Conservation (phyloP, 2,797 vertebrate genomes). For the Halcyon badia region DNA sequence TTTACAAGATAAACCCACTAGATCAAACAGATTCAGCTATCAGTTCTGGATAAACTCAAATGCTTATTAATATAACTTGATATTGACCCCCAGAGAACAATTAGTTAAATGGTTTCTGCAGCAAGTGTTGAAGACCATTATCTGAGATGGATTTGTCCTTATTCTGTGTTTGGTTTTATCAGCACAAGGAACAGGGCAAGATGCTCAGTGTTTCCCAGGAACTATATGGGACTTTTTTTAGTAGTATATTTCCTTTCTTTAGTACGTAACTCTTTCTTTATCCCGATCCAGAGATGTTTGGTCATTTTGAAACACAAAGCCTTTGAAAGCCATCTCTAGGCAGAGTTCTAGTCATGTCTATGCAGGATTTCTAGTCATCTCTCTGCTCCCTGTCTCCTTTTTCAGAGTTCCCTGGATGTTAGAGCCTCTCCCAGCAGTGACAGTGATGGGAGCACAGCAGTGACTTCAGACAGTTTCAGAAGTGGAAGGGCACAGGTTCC, state of each 20-base stretch:
- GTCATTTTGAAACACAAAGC: not conserved
- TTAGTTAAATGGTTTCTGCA: not conserved
- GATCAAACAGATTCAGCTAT: not conserved
- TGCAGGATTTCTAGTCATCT: not conserved
- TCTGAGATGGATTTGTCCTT: not conserved
- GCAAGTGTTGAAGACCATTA: not conserved
- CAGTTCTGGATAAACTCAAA: not conserved
- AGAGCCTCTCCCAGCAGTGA: not conserved
- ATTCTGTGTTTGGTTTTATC: not conserved
- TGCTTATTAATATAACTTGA: not conserved
- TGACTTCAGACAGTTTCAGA: not conserved
- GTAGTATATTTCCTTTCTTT: not conserved
- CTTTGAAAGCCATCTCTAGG: not conserved
- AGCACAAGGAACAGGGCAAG: not conserved
- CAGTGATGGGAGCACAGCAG: not conserved
- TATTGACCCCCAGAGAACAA: slow-evolving; percentile 5
- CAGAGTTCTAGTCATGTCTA: not conserved
- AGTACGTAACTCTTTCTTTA: not conserved
- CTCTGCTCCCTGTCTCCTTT: not conserved
- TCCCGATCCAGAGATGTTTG: not conserved
- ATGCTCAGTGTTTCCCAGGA: not conserved
- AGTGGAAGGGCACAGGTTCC: not conserved
- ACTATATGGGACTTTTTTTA: not conserved
- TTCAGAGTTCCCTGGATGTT: not conserved
- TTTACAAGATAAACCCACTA: not conserved